These are phyloP conservation scores for Drosophila cracens DNA, from an alignment of 2,888 invertebrate genomes.

Conservation along the genomic window DNA sequence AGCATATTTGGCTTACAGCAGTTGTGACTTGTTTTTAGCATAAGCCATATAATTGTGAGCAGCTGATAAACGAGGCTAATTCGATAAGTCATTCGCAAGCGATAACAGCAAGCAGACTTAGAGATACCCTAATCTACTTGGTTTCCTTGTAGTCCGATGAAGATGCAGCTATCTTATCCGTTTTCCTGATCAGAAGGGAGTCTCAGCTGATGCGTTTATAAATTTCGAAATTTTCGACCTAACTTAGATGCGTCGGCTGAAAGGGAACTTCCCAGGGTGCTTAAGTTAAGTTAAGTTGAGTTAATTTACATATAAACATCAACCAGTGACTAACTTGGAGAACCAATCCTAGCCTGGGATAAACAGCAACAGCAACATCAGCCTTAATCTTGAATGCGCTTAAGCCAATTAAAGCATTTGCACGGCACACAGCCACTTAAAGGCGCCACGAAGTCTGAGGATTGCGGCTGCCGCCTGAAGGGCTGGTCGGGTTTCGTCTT, in stretches of 20 bases:
- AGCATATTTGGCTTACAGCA: conserved; percentile 5
- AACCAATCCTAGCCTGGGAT: conserved; percentile 12
- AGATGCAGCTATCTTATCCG: neutral
- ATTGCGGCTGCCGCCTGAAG: conserved; percentile 14
- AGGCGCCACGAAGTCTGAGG: conserved; percentile 34
- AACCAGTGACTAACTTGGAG: neutral
- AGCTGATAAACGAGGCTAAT: conserved; percentile 33
- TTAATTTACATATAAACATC: neutral
- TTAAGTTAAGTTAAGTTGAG: neutral
- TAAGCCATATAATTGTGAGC: conserved; percentile 24
- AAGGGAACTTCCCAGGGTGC: neutral
- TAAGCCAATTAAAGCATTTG: conserved; percentile 68
- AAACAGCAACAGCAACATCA: conserved; percentile 15
- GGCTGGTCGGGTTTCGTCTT: neutral
- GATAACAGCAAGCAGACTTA: neutral
- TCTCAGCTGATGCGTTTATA: neutral
- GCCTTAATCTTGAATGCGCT: conserved; percentile 31
- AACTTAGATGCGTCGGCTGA: neutral
- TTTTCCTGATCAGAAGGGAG: too few relatives aligned
- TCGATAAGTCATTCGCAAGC: conserved; percentile 38
- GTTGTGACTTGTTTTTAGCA: neutral
- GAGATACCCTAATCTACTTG: neutral
- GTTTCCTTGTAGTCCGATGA: neutral
- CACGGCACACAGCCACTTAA: conserved; percentile 54
- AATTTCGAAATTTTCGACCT: neutral